phyloP scores from a whole-genome alignment of 1,140 invertebrate species.

The Drosophila fuyamai region DNA sequence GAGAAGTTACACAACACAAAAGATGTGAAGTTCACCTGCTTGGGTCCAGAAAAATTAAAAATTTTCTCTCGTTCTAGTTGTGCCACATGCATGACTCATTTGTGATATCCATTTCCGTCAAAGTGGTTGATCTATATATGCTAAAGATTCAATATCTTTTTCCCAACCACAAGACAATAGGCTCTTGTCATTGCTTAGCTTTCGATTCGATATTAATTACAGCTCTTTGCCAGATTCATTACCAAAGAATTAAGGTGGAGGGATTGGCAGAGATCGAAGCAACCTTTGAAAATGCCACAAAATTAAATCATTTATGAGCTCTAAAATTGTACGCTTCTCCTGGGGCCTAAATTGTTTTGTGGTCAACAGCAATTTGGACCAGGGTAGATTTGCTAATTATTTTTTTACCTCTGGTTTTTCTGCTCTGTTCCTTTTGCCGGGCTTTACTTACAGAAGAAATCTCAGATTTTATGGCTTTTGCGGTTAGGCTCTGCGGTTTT shows the following conservation, averaged over 20 bases:
- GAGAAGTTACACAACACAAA: constrained; percentile 5
- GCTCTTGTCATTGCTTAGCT: constrained; percentile 18
- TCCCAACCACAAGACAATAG: constrained; percentile 33
- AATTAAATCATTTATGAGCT: constrained; percentile 52
- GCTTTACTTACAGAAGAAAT: constrained; percentile 46
- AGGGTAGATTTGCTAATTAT: constrained; percentile 41
- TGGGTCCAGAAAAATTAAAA: background rate
- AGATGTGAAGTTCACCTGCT: constrained; percentile 25
- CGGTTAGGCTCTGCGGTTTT: constrained; percentile 54
- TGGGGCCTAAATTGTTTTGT: constrained; percentile 68
- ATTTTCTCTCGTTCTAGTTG: constrained; percentile 1
- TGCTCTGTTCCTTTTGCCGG: background rate
- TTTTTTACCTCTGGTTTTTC: constrained; percentile 6
- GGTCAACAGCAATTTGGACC: constrained; percentile 58
- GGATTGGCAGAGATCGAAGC: background rate
- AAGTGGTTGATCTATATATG: constrained; percentile 13
- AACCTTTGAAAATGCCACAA: constrained; percentile 25
- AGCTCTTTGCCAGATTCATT: constrained; percentile 30
- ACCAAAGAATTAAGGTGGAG: background rate
- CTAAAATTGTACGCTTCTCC: constrained; percentile 36
- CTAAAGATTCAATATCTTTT: constrained; percentile 16
- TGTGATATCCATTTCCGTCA: constrained; percentile 12
- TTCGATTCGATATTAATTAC: constrained; percentile 31
- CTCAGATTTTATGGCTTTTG: constrained; percentile 73
- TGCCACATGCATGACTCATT: constrained; percentile 11